Conservation (phyloP, 1,140 invertebrate species). For the Rhopalosiphum maidis region DNA sequence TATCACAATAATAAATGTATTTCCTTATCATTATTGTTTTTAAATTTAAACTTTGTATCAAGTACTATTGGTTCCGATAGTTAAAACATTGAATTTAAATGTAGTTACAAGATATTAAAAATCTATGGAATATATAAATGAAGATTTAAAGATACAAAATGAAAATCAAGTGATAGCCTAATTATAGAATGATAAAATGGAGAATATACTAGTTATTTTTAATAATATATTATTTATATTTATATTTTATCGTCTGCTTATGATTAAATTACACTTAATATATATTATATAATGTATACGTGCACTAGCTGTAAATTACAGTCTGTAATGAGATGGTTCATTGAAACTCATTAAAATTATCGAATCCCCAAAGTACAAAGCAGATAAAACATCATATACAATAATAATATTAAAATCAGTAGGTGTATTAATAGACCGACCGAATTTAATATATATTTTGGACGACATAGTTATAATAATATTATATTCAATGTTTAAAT, state of each 20-base stretch:
- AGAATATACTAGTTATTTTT: neutral
- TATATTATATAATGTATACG: neutral
- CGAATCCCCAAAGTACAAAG: neutral
- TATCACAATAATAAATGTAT: neutral
- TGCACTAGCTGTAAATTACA: neutral
- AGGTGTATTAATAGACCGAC: neutral
- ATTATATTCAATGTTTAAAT: neutral
- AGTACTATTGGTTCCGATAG: neutral
- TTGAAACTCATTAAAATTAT: neutral
- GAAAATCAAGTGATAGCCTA: neutral
- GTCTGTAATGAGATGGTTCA: neutral
- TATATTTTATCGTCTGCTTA: neutral
- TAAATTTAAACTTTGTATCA: neutral
- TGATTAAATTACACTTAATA: neutral
- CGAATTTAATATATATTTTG: neutral
- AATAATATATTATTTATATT: neutral
- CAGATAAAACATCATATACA: neutral
- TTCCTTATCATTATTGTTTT: neutral
- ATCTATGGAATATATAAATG: too few species aligned
- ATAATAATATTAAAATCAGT: neutral
- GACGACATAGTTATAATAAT: neutral
- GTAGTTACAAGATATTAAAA: neutral
- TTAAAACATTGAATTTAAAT: neutral
- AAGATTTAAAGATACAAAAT: neutral
- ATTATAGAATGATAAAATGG: neutral